Percentiles rank a stretch among this genome's conserved stretches.
Conservation (phyloP, 1,140 invertebrate species). For the Aradophagus sp. region DNA sequence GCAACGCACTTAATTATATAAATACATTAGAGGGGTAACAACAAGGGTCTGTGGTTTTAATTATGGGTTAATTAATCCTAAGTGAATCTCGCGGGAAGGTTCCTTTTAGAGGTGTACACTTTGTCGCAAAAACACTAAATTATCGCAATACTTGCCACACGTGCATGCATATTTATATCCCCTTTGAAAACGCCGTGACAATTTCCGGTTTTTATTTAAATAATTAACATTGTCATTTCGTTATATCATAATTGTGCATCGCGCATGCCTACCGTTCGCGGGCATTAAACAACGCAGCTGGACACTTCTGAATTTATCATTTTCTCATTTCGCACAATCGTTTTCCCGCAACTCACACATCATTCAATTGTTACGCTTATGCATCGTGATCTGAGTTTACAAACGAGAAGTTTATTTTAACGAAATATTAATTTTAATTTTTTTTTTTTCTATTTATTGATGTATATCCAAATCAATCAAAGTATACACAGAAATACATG, state of each 20-base stretch:
- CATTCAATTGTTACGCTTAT: too few species aligned
- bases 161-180: constrained; percentile 23
- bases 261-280: too few species aligned
- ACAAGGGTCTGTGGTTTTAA: constrained; percentile 19
- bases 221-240: constrained; percentile 3
- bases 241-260: not conserved
- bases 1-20: constrained; percentile 18
- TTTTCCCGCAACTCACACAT: too few species aligned
- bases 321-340: too few species aligned
- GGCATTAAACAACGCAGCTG: too few species aligned
- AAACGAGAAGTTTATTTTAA: too few species aligned
- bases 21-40: constrained; percentile 28
- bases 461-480: too few species aligned
- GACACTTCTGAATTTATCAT: too few species aligned
- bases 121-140: constrained; percentile 29
- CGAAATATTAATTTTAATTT: too few species aligned
- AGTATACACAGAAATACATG: too few species aligned
- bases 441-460: too few species aligned
- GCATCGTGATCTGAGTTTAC: too few species aligned
- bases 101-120: constrained; percentile 12
- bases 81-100: constrained; percentile 25
- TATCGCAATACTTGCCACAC: constrained; percentile 12
- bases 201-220: constrained; percentile 7
- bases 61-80: constrained; percentile 39
- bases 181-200: not conserved